Conservation (phyloP, 2,888 invertebrate species). For the Drosophila paucipuncta region DNA sequence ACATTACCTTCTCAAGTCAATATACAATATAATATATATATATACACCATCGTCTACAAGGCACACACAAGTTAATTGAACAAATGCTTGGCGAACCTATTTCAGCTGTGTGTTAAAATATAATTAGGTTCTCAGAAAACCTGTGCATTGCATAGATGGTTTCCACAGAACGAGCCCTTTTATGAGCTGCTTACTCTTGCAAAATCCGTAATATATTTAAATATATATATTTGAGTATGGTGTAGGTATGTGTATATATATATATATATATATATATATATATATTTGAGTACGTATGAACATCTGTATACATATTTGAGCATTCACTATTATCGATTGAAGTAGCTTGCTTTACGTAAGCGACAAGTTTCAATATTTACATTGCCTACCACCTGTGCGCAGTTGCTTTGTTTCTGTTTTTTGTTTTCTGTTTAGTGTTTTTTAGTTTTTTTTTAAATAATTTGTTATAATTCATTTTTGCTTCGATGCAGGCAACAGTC, state of each 20-base stretch:
- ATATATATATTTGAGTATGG: not conserved
- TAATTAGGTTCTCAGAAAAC: slow-evolving; percentile 1
- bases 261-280: slow-evolving; percentile 1
- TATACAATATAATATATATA: not conserved
- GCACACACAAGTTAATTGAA: not conserved
- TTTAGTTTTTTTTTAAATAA: slow-evolving; percentile 3
- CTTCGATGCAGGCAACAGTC: slow-evolving; percentile 4
- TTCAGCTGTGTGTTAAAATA: slow-evolving; percentile 18
- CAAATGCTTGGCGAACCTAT: slow-evolving; percentile 1
- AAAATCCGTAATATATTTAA: slow-evolving; percentile 17
- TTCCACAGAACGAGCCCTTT: not conserved
- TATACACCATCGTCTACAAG: not conserved
- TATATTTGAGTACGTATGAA: not conserved
- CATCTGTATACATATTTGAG: not conserved
- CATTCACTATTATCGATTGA: slow-evolving; percentile 25
- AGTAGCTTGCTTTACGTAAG: slow-evolving; percentile 44
- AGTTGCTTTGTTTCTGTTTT: slow-evolving; percentile 14
- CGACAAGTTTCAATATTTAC: slow-evolving; percentile 40
- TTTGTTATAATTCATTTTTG: slow-evolving; percentile 2
- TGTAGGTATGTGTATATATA: not conserved
- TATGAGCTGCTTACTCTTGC: slow-evolving; percentile 4
- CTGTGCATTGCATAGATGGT: not conserved
- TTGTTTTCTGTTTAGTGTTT: slow-evolving; percentile 7
- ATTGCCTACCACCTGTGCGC: slow-evolving; percentile 18
- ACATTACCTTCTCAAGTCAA: not conserved